A percentile compares a stretch with the other conserved stretches of the same genome.
These are phyloP conservation scores for Andricus curvator DNA, from an alignment of 2,888 invertebrate species.

Conservation along the genomic window DNA sequence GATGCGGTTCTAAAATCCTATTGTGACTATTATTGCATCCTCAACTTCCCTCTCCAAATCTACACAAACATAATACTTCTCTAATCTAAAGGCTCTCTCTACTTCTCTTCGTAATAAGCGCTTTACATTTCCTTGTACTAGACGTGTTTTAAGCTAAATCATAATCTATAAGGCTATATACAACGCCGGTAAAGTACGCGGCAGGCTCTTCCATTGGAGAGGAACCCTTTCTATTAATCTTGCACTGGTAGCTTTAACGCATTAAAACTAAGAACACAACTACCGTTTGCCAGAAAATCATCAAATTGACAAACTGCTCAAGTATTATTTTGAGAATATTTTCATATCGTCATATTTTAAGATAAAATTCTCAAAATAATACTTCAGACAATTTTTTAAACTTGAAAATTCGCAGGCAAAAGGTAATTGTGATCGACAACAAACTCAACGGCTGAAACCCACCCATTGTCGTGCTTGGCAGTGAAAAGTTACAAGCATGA, in stretches of 20 bases:
- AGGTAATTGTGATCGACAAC: too few relatives aligned
- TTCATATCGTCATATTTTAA: too few relatives aligned
- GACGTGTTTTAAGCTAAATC: conserved; percentile 44
- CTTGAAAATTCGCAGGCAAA: too few relatives aligned
- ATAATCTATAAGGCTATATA: conserved; percentile 50
- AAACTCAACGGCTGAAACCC: too few relatives aligned
- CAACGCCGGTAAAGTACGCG: conserved; percentile 42
- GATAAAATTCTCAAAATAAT: too few relatives aligned
- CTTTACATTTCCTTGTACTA: conserved; percentile 62
- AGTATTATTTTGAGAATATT: too few relatives aligned
- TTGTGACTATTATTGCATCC: conserved; percentile 57
- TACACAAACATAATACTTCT: conserved; percentile 27
- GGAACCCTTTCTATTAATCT: not conserved
- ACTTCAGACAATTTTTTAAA: too few relatives aligned
- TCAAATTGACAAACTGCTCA: too few relatives aligned
- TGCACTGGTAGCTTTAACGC: conserved; percentile 28
- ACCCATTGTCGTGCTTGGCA: conserved; percentile 3
- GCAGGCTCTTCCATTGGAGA: conserved; percentile 8
- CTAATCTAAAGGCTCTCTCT: conserved; percentile 36
- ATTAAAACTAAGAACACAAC: conserved; percentile 15
- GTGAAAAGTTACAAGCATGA: conserved; percentile 10
- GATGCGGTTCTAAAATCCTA: conserved; percentile 49
- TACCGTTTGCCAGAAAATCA: not conserved
- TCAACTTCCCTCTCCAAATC: conserved; percentile 51
- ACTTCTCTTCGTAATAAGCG: conserved; percentile 51